phyloP scores from a whole-genome alignment of 2,797 vertebrate genomes.

The Sitta carolinensis region DNA sequence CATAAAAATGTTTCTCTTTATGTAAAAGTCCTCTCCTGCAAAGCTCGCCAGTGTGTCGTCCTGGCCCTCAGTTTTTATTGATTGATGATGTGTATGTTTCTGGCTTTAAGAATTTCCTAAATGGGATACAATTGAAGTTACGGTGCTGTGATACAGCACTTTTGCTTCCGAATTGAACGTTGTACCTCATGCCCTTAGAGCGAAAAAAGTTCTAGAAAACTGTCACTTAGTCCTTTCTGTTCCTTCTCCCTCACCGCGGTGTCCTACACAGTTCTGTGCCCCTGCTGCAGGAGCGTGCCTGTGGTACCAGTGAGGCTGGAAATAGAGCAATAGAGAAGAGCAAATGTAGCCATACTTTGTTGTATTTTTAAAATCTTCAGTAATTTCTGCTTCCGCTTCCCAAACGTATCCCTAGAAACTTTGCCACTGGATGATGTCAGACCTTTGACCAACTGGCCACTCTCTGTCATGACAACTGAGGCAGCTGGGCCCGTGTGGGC shows the following conservation, averaged over 20 bases:
- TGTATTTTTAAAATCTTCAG: constrained; percentile 31
- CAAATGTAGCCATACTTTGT: constrained; percentile 47
- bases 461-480: constrained; percentile 76
- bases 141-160: constrained; percentile 2
- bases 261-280: neutral
- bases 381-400: constrained; percentile 71
- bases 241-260: constrained; percentile 11
- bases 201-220: constrained; percentile 34
- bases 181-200: constrained; percentile 53
- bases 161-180: constrained; percentile 6
- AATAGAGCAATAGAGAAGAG: constrained; percentile 39
- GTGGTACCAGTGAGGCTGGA: constrained; percentile 25
- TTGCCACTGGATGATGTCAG: constrained; percentile 74
- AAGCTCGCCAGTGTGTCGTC: neutral
- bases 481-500: constrained; percentile 67
- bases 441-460: constrained; percentile 79
- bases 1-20: neutral
- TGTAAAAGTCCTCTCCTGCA: constrained; percentile 15
- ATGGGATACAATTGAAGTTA: constrained; percentile 23
- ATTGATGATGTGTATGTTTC: constrained; percentile 14
- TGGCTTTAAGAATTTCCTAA: constrained; percentile 30
- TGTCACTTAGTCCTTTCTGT: constrained; percentile 35
- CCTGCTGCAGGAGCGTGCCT: neutral
- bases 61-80: constrained; percentile 12
- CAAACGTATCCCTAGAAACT: constrained; percentile 69